Evolutionary conservation across 2,113 vertebrate genomes (phyloP).

Genomic region (Tachysurus vachellii): DNA sequence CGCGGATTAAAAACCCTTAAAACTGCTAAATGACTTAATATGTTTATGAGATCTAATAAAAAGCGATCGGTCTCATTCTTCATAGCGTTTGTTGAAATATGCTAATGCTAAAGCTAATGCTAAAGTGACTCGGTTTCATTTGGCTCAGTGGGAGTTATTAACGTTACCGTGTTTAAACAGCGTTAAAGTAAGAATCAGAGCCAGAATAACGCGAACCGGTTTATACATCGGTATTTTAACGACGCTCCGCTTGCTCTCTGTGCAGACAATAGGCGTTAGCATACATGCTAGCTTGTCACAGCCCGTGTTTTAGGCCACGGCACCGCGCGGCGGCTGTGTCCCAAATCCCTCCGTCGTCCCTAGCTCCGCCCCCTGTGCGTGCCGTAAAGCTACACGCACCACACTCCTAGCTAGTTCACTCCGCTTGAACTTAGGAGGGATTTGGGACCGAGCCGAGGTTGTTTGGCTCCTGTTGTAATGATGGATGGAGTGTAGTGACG

Average conservation of each 20-base stretch:
- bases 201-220: too few relatives aligned
- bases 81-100: neutral
- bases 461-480: neutral
- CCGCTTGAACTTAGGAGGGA: neutral
- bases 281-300: neutral
- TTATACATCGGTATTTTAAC: neutral
- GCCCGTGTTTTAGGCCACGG: conserved; percentile 30
- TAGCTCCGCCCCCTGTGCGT: neutral
- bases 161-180: neutral
- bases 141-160: neutral
- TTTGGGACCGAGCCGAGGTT: conserved; percentile 12
- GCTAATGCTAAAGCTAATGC: conserved; percentile 32
- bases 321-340: neutral
- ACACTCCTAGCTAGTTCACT: neutral
- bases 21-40: neutral
- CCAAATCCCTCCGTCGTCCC: neutral
- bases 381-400: too few relatives aligned
- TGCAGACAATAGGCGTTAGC: conserved; percentile 10
- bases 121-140: neutral
- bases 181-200: neutral
- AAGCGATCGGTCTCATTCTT: neutral
- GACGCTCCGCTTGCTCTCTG: neutral
- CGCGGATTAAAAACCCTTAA: neutral
- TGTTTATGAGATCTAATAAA: neutral
- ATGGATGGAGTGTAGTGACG: neutral